Evolutionary conservation across 2,797 vertebrate species (phyloP).

Genomic region (Coreius guichenoti): DNA sequence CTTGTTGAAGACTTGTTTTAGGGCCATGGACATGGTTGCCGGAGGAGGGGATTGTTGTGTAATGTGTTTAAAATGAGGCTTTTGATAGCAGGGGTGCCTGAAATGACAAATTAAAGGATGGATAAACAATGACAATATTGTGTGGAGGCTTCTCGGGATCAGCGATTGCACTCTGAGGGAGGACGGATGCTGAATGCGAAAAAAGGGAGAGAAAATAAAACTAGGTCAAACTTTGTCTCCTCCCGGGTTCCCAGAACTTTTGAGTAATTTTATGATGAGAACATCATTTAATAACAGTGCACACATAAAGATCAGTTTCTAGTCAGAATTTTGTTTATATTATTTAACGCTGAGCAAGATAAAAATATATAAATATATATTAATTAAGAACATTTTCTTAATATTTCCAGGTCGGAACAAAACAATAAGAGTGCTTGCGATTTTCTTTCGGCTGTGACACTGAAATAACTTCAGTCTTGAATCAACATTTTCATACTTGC

Average conservation of each 20-base stretch:
- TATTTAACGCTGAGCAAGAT: neutral
- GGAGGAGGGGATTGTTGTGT: slow-evolving; percentile 49
- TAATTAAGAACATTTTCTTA: neutral
- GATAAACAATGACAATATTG: slow-evolving; percentile 30
- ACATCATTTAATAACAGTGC: neutral
- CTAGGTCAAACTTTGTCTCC: neutral
- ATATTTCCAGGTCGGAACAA: neutral
- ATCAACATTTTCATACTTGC: slow-evolving; percentile 4
- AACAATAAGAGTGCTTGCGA: neutral
- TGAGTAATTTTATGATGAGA: neutral
- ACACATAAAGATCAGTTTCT: neutral
- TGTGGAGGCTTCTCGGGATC: slow-evolving; percentile 15
- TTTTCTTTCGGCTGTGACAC: neutral
- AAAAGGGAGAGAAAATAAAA: slow-evolving; percentile 11
- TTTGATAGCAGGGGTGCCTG: slow-evolving; percentile 9
- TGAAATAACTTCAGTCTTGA: slow-evolving; percentile 29
- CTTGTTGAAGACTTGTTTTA: slow-evolving; percentile 97
- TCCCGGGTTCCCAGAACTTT: neutral
- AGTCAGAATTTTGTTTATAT: neutral
- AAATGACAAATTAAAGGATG: slow-evolving; percentile 5
- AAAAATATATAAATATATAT: neutral
- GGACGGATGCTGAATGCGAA: slow-evolving; percentile 35
- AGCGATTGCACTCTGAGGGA: neutral
- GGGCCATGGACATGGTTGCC: slow-evolving; percentile 85
- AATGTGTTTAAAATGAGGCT: slow-evolving; percentile 12